Base-by-base conservation (phyloP, 1,140 invertebrate species). In the Meloidogyne floridensis region DNA sequence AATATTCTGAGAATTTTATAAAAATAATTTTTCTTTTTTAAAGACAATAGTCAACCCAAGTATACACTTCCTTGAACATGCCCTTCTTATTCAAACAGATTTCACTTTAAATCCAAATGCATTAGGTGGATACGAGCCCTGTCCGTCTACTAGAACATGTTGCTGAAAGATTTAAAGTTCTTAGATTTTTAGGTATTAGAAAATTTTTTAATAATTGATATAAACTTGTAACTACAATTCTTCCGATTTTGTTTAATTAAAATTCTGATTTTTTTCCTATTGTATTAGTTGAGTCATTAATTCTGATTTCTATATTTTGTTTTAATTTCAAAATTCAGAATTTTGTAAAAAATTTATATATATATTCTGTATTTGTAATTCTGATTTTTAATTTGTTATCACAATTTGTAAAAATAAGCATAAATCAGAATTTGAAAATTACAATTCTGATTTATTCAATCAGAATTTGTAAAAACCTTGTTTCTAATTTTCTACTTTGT, bases 61-160 rank as follows among this genome's bases (percentile, higher is more conserved):
- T 56, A 72, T 90, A 18, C 79, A 80, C 8, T 86, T 89, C 53
- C 54, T 89, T n/a, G 88, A 89, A 69, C 88, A 90, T 75, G 88
- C 86, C 11, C 77, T 89, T 32, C 84, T 87, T 72, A 65, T 89
- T 8, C 86, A 81, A 10, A 75, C 83, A 32, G 88, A 89, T 74
- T 89, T 89, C 79, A 89, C 88, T 13, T 77, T 89, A 15, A 72
- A 86, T 42, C 83, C 86, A 8, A 59, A 54, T 11, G 79, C 72
- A 42, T 53, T 86, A 11, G 53, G 77, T 6, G 77, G 77, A 2
- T 69, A 51, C 18, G 77, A 79, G 43, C 77, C 77, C 9, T 79
- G 77, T 18, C 47, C 53, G 53, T 15, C 72, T 18, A 65, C 59
- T 65, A 65, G 15, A 65, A 65, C 59, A 6, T 65, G 59, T 65